Evolutionary conservation across 2,888 invertebrate genomes (phyloP), one percentile per base, ranked within the genome.

Genomic region (Acanthosepion lycidas): DNA sequence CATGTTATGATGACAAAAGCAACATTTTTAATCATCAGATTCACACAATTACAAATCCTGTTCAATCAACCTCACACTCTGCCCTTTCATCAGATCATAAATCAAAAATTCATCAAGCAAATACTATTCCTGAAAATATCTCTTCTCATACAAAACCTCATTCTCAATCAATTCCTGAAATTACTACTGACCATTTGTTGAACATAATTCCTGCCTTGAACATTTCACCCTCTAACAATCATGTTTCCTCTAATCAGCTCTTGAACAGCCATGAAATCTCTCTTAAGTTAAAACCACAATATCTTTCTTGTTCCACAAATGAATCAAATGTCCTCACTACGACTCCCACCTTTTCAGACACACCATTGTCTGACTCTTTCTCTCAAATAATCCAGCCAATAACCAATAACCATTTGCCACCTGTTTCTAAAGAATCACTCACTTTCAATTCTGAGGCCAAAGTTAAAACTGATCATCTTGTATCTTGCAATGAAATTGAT

Each of bases 141-240:
- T n/a, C 28, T 28, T n/a, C 78, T 78, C n/a, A 78, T 9, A 28
- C 18, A n/a, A 78, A 9, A 78, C 78, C 9, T 78, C n/a, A 4
- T n/a, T n/a, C n/a, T 78, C n/a, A 78, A n/a, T n/a, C 78, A 78
- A n/a, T 78, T 78, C 28, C n/a, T 78, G n/a, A n/a, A 78, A 78
- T 78, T 28, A 78, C n/a, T 6, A 28, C 28, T 64, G 28, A 64
- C 28, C 64, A 64, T 64, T 23, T 64, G 6, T n/a, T 78, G n/a
- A 78, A 6, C 15, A n/a, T n/a, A 12, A n/a, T 78, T 78, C 78
- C 78, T 78, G 78, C 28, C 15, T 64, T 26, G 64, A 26, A 26
- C 4, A 23, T 26, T 64, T 64, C 64, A 64, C 26, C 26, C 5
- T 64, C 64, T 28, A 64, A 64, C 8, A 28, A 78, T 78, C n/a